These are phyloP conservation scores for Melospiza melodia DNA, from an alignment of 2,113 vertebrate species.

Conservation along the genomic window DNA sequence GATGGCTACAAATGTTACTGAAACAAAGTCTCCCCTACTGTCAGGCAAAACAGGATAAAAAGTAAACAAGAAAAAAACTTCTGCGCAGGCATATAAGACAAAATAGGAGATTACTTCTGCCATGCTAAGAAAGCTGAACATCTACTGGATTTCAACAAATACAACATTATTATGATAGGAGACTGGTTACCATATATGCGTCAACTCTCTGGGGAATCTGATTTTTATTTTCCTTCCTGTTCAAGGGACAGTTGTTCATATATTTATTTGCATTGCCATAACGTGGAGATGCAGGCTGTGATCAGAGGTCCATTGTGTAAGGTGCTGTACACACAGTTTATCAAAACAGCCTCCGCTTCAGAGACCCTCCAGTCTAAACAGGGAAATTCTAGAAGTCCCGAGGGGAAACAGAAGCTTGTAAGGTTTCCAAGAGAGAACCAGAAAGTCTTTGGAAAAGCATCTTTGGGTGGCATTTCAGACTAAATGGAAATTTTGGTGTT, in stretches of 20 bases:
- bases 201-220: neutral
- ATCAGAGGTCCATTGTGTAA: slow-evolving; percentile 64
- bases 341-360: slow-evolving; percentile 48
- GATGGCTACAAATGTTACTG: neutral
- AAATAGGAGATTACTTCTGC: neutral
- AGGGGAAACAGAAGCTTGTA: slow-evolving; percentile 43
- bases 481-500: neutral
- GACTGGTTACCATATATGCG: neutral
- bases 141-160: neutral
- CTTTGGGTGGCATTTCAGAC: slow-evolving; percentile 41
- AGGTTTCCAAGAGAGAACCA: slow-evolving; percentile 35
- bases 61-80: slow-evolving; percentile 2
- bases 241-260: slow-evolving; percentile 27
- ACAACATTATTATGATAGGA: neutral
- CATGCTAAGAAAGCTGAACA: neutral
- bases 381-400: slow-evolving; percentile 58
- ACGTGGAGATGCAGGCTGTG: slow-evolving; percentile 17
- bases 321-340: slow-evolving; percentile 49
- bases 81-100: neutral
- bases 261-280: slow-evolving; percentile 61
- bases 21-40: slow-evolving; percentile 1
- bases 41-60: slow-evolving; percentile 30
- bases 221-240: slow-evolving; percentile 30
- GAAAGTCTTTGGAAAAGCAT: slow-evolving; percentile 38
- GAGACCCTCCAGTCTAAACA: slow-evolving; percentile 64